These are phyloP conservation scores for Merops nubicus DNA, from an alignment of 2,113 vertebrate species.

Conservation along the genomic window DNA sequence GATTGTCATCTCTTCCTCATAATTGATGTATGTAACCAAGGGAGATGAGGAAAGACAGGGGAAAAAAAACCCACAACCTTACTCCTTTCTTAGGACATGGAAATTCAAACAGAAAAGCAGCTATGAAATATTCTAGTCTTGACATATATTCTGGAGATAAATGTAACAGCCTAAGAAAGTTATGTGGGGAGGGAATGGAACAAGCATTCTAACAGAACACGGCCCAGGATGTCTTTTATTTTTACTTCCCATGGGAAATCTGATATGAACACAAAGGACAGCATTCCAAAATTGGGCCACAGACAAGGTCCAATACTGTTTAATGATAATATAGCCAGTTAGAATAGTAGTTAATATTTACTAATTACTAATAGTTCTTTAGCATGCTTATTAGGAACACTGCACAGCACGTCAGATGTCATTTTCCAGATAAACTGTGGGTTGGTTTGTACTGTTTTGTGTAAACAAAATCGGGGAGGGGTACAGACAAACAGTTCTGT, in stretches of 20 bases:
- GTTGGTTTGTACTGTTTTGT: neutral
- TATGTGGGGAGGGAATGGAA: neutral
- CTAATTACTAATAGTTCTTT: neutral
- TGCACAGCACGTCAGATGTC: too few relatives aligned
- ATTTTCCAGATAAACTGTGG: neutral
- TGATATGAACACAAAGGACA: neutral
- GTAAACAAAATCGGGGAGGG: neutral
- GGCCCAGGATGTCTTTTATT: neutral
- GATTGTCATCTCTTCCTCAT: neutral
- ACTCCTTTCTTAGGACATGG: neutral
- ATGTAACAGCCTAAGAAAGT: neutral
- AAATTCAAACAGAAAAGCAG: neutral
- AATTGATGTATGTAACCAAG: neutral
- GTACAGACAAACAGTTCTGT: rapidly evolving
- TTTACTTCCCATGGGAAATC: neutral
- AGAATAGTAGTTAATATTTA: neutral
- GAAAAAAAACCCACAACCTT: neutral
- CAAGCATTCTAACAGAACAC: neutral
- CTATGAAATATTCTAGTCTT: neutral
- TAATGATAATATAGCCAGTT: neutral
- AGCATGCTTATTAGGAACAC: neutral
- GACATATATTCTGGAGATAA: neutral
- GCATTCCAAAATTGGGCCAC: neutral
- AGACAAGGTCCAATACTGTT: neutral
- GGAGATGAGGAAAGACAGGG: neutral